Evolutionary conservation across 2,888 invertebrate species (phyloP).

Genomic region (Lithophane socia): DNA sequence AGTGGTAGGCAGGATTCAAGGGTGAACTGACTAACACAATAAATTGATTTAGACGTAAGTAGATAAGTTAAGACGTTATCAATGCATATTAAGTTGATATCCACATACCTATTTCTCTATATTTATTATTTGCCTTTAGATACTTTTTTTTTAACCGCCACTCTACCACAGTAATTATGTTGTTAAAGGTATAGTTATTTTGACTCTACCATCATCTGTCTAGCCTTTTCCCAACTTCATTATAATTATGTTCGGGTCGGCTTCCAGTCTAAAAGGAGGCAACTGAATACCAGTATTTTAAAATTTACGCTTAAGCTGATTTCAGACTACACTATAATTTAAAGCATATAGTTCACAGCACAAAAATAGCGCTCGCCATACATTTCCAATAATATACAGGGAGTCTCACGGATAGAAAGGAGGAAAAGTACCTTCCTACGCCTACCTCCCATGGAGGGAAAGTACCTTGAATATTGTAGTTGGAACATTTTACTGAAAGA

Average conservation of each 20-base stretch:
- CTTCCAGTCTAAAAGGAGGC: not conserved
- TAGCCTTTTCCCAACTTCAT: not conserved
- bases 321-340: too few relatives aligned
- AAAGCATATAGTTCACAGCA: too few relatives aligned
- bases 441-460: too few relatives aligned
- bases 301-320: too few relatives aligned
- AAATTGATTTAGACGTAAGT: not conserved
- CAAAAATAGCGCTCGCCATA: too few relatives aligned
- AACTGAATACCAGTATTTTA: not conserved
- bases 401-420: too few relatives aligned
- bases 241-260: too few relatives aligned
- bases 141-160: too few relatives aligned
- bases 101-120: not conserved
- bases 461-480: too few relatives aligned
- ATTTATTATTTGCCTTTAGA: not conserved
- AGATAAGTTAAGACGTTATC: constrained; percentile 7
- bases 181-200: not conserved
- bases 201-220: not conserved
- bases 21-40: not conserved
- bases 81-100: not conserved
- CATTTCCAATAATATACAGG: too few relatives aligned
- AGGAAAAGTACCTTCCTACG: too few relatives aligned
- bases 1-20: not conserved
- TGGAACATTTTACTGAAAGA: too few relatives aligned
- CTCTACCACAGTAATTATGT: not conserved